phyloP scores from a whole-genome alignment of 2,113 vertebrate genomes.

The Asarcornis scutulata region DNA sequence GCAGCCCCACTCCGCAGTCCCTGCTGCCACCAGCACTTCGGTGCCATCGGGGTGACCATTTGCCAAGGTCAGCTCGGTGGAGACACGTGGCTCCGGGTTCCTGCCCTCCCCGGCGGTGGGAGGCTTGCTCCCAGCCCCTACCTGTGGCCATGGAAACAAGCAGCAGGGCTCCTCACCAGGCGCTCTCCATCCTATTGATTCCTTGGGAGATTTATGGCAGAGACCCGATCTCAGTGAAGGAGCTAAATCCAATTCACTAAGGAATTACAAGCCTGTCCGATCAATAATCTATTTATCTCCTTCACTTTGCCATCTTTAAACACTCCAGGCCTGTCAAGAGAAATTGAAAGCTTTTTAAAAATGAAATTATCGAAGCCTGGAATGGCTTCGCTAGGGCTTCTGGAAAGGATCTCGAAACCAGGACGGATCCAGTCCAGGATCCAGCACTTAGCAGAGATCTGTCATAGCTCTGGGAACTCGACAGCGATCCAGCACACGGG shows the following conservation, averaged over 20 bases:
- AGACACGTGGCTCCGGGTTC: neutral
- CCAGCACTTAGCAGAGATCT: neutral
- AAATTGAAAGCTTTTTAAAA: constrained; percentile 78
- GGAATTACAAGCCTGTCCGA: constrained; percentile 80
- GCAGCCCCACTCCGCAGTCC: neutral
- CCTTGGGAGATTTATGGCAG: constrained; percentile 72
- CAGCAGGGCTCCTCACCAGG: neutral
- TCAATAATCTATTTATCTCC: constrained; percentile 86
- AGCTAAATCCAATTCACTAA: constrained; percentile 81
- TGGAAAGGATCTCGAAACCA: constrained; percentile 23
- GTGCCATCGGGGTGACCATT: neutral
- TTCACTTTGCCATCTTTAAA: constrained; percentile 80
- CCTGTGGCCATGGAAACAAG: constrained; percentile 32
- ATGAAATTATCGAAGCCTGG: constrained; percentile 53
- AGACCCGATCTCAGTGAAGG: constrained; percentile 76
- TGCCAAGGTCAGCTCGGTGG: neutral
- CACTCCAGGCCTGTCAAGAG: constrained; percentile 74
- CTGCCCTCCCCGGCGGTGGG: neutral
- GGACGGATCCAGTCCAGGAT: constrained; percentile 3
- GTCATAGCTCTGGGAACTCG: rapidly evolving
- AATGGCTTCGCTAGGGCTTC: neutral
- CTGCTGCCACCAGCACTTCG: neutral
- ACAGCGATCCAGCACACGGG: neutral
- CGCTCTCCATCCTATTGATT: constrained; percentile 69
- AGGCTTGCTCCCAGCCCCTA: neutral